These are phyloP conservation scores for Odontothrips loti DNA, from an alignment of 2,888 invertebrate species.

Conservation along the genomic window DNA sequence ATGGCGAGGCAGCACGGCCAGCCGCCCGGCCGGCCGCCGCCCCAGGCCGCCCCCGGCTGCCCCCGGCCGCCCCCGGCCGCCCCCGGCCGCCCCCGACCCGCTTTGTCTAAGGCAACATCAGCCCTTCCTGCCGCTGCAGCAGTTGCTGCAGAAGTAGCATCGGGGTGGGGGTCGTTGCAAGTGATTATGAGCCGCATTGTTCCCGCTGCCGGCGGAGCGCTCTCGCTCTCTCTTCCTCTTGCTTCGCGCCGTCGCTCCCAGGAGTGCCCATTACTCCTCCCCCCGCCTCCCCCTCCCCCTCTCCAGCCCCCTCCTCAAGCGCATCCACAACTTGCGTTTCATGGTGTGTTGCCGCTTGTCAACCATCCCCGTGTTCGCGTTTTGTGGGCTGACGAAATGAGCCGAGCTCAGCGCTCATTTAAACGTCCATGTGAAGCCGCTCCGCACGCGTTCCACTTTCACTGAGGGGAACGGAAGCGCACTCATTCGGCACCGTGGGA, in stretches of 20 bases:
- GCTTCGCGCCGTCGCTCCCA: not conserved
- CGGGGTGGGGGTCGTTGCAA: not conserved
- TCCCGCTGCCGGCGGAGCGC: not conserved
- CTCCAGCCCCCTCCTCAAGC: too few species aligned
- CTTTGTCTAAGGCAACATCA: not conserved
- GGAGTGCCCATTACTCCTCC: not conserved
- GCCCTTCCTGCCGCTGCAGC: not conserved
- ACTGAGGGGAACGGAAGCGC: not conserved
- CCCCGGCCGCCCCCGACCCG: not conserved
- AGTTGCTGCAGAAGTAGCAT: not conserved
- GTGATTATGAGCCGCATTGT: constrained; percentile 4
- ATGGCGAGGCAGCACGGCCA: too few species aligned
- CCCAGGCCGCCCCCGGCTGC: not conserved
- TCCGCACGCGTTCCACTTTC: too few species aligned
- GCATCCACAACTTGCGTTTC: too few species aligned
- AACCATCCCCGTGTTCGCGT: too few species aligned
- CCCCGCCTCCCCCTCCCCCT: not conserved
- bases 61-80: not conserved
- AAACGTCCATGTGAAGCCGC: too few species aligned
- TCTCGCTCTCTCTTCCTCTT: not conserved
- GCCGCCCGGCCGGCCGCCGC: not conserved
- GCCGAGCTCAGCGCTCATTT: too few species aligned
- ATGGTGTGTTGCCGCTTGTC: too few species aligned
- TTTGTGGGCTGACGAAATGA: too few species aligned
- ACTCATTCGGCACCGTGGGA: too few species aligned